These are phyloP conservation scores for Achatina immaculata DNA, from an alignment of 1,140 invertebrate genomes.

Conservation along the genomic window DNA sequence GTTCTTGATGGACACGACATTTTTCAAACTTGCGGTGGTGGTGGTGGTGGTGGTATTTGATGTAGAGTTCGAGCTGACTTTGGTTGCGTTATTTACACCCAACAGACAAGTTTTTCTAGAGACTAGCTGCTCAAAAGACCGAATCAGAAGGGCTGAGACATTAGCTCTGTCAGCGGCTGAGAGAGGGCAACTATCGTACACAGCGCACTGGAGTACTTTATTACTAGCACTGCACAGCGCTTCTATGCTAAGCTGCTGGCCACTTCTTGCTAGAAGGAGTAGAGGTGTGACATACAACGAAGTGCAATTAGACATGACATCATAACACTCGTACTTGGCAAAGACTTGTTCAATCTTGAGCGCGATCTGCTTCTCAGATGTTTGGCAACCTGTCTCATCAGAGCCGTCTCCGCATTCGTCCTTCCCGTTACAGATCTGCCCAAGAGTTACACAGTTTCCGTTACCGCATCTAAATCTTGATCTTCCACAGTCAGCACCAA, in stretches of 20 bases:
- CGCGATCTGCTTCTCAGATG: neutral
- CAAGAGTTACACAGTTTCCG: neutral
- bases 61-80: no score
- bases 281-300: neutral
- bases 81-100: neutral
- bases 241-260: neutral
- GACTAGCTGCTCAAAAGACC: neutral
- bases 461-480: constrained; percentile 20
- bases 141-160: neutral
- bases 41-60: neutral
- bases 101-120: neutral
- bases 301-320: neutral
- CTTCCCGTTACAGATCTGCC: neutral
- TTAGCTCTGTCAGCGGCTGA: neutral
- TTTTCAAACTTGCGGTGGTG: neutral
- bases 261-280: neutral
- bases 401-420: neutral
- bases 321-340: neutral
- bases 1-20: neutral
- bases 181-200: neutral
- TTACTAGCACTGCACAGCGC: neutral
- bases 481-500: neutral
- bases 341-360: neutral
- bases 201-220: neutral
- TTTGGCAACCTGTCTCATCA: neutral